phyloP scores from a whole-genome alignment of 2,888 invertebrate species.

The Antheraea yamamai region DNA sequence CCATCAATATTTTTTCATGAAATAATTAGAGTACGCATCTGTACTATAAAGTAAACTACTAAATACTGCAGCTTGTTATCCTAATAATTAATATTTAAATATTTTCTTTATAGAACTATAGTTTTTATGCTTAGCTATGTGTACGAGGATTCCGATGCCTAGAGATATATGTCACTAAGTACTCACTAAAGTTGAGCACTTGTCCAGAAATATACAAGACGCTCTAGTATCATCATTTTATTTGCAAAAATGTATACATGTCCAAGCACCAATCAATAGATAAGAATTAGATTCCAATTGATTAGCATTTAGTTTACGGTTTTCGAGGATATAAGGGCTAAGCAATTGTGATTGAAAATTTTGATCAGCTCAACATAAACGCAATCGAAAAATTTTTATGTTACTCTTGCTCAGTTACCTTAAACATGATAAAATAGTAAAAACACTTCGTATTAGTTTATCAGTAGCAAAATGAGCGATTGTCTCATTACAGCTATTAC shows the following conservation, averaged over 20 bases:
- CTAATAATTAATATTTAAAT: too few species aligned
- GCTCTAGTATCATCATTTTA: not conserved
- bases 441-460: too few species aligned
- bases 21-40: not conserved
- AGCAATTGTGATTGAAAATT: not conserved
- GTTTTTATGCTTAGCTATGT: too few species aligned
- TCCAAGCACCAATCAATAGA: not conserved
- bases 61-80: too few species aligned
- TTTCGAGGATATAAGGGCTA: not conserved
- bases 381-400: not conserved
- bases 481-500: not conserved
- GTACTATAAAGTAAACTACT: too few species aligned
- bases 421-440: not conserved
- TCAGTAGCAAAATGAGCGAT: not conserved
- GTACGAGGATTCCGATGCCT: too few species aligned
- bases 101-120: too few species aligned
- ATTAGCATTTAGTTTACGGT: not conserved
- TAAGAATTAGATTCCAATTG: not conserved
- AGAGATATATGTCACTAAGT: too few species aligned
- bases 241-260: not conserved
- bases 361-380: not conserved
- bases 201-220: not conserved
- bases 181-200: too few species aligned
- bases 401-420: not conserved
- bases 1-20: not conserved